Evolutionary conservation across 2,113 vertebrate species (phyloP).

Genomic region (Pitta sordida): DNA sequence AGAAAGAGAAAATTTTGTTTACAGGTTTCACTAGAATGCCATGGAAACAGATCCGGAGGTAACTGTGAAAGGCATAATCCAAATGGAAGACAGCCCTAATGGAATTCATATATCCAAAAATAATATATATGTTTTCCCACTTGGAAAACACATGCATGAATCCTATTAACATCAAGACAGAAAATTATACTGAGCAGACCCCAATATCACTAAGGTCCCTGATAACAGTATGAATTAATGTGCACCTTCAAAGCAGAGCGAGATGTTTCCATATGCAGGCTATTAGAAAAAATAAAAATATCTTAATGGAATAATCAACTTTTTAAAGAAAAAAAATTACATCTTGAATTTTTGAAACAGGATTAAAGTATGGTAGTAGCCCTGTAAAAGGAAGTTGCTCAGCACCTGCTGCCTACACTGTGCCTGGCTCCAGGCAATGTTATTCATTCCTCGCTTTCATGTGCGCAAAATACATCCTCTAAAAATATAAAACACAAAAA

Average conservation of each 20-base stretch:
- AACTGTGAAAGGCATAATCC: conserved; percentile 9
- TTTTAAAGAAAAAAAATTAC: neutral
- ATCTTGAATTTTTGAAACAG: conserved; percentile 12
- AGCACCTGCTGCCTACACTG: conserved; percentile 54
- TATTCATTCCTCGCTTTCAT: conserved; percentile 50
- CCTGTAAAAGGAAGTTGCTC: neutral
- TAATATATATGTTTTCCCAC: neutral
- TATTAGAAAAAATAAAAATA: neutral
- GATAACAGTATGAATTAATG: conserved; percentile 2
- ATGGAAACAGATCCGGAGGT: conserved; percentile 55
- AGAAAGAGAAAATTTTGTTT: conserved; percentile 35
- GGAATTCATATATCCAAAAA: neutral
- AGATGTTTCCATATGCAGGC: neutral
- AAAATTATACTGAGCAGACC: conserved; percentile 14
- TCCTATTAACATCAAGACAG: conserved; percentile 26
- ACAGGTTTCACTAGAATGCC: conserved; percentile 40
- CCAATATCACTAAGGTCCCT: neutral
- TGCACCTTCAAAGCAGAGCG: neutral
- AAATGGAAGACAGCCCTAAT: neutral
- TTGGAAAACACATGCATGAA: conserved; percentile 12
- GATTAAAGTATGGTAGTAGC: conserved; percentile 6
- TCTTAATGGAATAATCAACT: neutral
- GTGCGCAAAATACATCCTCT: conserved; percentile 45
- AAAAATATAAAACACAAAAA: conserved; percentile 63
- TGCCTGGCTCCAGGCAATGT: conserved; percentile 43